Conservation (phyloP, 1,140 invertebrate genomes). For the Kradibia gibbosae region DNA sequence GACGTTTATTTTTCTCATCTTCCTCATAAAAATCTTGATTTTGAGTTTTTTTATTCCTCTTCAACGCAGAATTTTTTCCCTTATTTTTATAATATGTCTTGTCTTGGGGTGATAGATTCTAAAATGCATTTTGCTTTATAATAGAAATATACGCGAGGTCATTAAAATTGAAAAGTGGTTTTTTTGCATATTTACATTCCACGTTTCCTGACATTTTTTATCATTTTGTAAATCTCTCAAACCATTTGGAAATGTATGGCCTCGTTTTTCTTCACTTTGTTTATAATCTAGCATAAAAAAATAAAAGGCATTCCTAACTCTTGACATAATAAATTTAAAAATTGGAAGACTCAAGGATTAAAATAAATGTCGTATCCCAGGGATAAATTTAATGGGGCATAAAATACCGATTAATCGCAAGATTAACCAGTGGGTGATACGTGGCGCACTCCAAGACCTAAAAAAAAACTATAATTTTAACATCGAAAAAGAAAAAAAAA, state of each 20-base stretch:
- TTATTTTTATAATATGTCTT: constrained; percentile 32
- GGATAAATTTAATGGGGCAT: too few relatives aligned
- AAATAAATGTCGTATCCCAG: too few relatives aligned
- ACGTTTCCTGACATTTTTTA: constrained; percentile 57
- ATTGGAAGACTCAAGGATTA: too few relatives aligned
- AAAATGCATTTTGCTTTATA: background rate
- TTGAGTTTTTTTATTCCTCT: background rate
- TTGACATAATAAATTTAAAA: too few relatives aligned
- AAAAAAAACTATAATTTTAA: too few relatives aligned
- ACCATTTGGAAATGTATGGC: constrained; percentile 63
- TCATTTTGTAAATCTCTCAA: constrained; percentile 61
- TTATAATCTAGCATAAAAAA: constrained; percentile 69
- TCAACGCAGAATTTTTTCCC: constrained; percentile 2
- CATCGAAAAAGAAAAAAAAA: too few relatives aligned
- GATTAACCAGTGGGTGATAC: too few relatives aligned
- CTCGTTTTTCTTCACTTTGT: constrained; percentile 64
- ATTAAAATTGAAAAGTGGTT: background rate
- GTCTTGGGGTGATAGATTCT: constrained; percentile 14
- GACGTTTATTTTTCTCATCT: background rate
- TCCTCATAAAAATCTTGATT: background rate
- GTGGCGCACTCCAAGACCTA: too few relatives aligned
- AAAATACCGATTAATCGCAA: too few relatives aligned
- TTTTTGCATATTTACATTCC: constrained; percentile 50
- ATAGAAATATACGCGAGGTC: background rate
- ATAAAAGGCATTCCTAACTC: constrained; percentile 70